Evolutionary conservation across 1,140 invertebrate genomes (phyloP), one percentile per base, ranked within the genome.

Genomic region (Potamilus streckersoni): DNA sequence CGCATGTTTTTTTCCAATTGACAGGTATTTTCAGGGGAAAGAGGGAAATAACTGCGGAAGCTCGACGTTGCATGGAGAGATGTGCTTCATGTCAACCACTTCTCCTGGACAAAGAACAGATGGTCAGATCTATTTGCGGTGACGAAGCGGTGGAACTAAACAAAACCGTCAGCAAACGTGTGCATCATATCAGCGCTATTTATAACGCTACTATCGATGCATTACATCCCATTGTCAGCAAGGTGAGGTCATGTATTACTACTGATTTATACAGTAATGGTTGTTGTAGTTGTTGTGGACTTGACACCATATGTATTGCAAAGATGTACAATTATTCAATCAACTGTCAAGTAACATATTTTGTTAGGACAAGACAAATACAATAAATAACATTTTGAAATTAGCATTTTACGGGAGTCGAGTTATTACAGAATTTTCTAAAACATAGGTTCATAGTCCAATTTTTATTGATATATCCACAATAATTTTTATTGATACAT

Each of bases 71-170:
- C 56, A 74, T 74, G 73, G 66, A 61, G 38, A 69, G 69, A 63
- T 74, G 73, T n/a, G 66, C n/a, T 31, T 57, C 73, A 2, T 74
- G 73, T n/a, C 23, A 61, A 23, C 73, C 73, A 61, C 38, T 74
- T 4, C 49, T 74, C 2, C 60, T 69, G 16, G 49, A 66, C 17
- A 63, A 38, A 8, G 38, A 38, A 38, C 38, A 38, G 38, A 38
- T 38, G 38, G 38, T 38, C 38, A 38, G 38, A 38, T 38, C 62
- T 69, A 67, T 74, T n/a, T 74, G 73, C n/a, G 73, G 73, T 55
- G 60, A 23, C 16, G 59, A 63, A 4, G 64, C 69, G 55, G 73
- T 74, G 27, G 56, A 61, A 31, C 61, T 69, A 67, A 74, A 74
- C 67, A 69, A 60, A 6, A 74, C 73, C 19, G 69, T 74, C 20